phyloP scores from a whole-genome alignment of 1,140 invertebrate species.

The Hylaeus anthracinus region DNA sequence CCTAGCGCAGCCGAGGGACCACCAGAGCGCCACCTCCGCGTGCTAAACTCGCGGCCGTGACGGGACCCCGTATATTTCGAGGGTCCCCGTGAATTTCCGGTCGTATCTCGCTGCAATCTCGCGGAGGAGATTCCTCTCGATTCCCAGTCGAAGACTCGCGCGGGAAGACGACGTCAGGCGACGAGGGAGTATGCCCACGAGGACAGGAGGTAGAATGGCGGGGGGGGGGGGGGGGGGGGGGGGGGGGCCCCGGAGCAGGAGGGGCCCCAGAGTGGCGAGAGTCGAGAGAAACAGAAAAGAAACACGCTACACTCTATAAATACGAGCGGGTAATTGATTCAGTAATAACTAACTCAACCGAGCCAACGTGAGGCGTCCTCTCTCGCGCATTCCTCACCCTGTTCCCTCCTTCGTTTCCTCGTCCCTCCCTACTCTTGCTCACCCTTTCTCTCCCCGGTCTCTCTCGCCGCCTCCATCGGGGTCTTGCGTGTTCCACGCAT shows the following conservation, averaged over 20 bases:
- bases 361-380: conserved; percentile 54
- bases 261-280: conserved; percentile 53
- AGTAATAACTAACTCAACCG: conserved; percentile 80
- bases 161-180: conserved; percentile 53
- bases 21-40: too few relatives aligned
- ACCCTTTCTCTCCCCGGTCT: conserved; percentile 29
- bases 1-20: too few relatives aligned
- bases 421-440: background rate
- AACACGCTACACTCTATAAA: conserved; percentile 79
- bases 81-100: conserved; percentile 70
- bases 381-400: conserved; percentile 55
- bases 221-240: conserved; percentile 42
- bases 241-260: conserved; percentile 29
- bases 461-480: conserved; percentile 48
- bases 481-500: conserved; percentile 63
- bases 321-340: conserved; percentile 79
- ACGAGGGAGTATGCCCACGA: conserved; percentile 1
- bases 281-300: conserved; percentile 61
- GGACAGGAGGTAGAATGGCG: conserved; percentile 38
- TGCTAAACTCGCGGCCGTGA: background rate
- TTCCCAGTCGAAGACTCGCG: conserved; percentile 44
- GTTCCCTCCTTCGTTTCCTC: conserved; percentile 48
- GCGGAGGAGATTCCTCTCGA: conserved; percentile 44
- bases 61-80: conserved; percentile 63
- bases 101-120: conserved; percentile 74